Evolutionary conservation across 92 coral and sea anemone genomes (phyloP).

Genomic region (Meandrina meandrites): DNA sequence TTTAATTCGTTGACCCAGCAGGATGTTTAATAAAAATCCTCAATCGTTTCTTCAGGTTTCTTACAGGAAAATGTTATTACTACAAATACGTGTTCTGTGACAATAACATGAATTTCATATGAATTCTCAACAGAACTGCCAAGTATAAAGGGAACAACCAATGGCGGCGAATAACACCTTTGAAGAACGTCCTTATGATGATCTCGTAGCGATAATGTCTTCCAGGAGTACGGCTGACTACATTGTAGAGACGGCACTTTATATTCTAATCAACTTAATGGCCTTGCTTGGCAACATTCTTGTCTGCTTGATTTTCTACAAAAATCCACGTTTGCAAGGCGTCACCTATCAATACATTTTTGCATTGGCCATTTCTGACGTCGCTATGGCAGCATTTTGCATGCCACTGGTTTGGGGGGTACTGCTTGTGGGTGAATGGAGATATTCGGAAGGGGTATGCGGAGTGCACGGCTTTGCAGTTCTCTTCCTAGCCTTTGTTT

Average conservation of each 20-base stretch:
- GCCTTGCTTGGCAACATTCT: constrained; percentile 61
- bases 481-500: constrained; percentile 53
- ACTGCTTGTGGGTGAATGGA: constrained; percentile 56
- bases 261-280: constrained; percentile 38
- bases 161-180: constrained; percentile 6
- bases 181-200: constrained; percentile 2
- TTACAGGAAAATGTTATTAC: no score
- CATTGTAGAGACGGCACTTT: constrained; percentile 19
- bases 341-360: constrained; percentile 53
- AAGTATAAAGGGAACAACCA: background rate
- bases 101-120: background rate
- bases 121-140: background rate
- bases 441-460: constrained; percentile 37
- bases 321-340: constrained; percentile 50
- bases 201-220: background rate
- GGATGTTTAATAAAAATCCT: no score
- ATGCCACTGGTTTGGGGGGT: constrained; percentile 64
- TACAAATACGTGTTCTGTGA: no score
- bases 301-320: constrained; percentile 57
- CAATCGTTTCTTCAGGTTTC: no score
- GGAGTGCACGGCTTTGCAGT: constrained; percentile 61
- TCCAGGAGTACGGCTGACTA: constrained; percentile 21
- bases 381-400: constrained; percentile 55
- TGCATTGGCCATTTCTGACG: constrained; percentile 61
- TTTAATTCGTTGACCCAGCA: no score